Evolutionary conservation across 2,888 invertebrate genomes (phyloP), one percentile per base, ranked within the genome.

Genomic region (Tridacna crocea): DNA sequence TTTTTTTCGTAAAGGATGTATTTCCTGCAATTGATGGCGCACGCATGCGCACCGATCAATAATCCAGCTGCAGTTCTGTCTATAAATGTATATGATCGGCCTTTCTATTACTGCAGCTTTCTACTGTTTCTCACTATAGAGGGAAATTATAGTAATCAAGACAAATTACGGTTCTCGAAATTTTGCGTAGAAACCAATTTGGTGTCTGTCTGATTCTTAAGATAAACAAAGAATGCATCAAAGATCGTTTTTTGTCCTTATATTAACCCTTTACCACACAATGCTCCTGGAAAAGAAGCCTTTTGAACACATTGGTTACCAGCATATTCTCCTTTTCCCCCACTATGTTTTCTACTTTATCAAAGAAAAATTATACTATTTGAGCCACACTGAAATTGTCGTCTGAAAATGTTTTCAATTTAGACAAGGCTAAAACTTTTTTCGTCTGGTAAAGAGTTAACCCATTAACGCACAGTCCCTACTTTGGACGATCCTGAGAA

Each of bases 11-110:
- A 46, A 27, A 24, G 46, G 24, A 51, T 51, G 70, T 51, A 70
- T 47, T 70, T 51, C 70, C 48, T 70, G 70, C 51, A 70, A 70
- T 46, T 24, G 22, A 70, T 22, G 47, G 70, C 51, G 70, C 70
- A 70, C 70, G 70, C 70, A 70, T 70, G 70, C 70, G 70, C 70
- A 70, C 6, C 55, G 51, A 70, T 70, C 48, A 26, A 70, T 70
- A 51, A n/a, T 70, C n/a, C 26, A 2, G 26, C 22, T 61, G 61
- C 26, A 61, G 26, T 55, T 55, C 19, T 55, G 15, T 55, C 55
- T 55, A 15, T 55, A 55, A 15, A 55, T 55, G 55, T 55, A 55
- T 19, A 55, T 19, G 17, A 55, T 55, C 19, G 55, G 6, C 19
- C 55, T 55, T 55, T 19, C 19, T 55, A 15, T 55, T 19, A 55